phyloP scores from a whole-genome alignment of 1,140 invertebrate species.

The Diuraphis noxia region DNA sequence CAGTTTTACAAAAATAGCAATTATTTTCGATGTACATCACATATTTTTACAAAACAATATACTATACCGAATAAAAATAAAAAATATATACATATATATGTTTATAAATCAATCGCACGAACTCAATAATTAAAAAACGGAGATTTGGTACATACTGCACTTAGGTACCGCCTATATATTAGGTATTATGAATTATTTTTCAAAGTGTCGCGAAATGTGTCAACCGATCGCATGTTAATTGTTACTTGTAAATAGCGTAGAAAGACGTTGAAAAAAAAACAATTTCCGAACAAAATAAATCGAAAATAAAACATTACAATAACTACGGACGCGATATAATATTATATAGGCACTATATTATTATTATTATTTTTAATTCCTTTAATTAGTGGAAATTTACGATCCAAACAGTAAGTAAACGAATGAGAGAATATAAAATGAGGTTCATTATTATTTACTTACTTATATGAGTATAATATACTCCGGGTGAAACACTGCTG shows the following conservation, averaged over 20 bases:
- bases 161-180: too few relatives aligned
- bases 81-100: background rate
- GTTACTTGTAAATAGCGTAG: too few relatives aligned
- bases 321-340: background rate
- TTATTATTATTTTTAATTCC: too few relatives aligned
- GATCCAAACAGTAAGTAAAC: too few relatives aligned
- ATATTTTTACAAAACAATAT: background rate
- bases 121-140: background rate
- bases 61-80: background rate
- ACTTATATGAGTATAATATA: too few relatives aligned
- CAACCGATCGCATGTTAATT: too few relatives aligned
- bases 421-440: too few relatives aligned
- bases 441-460: background rate
- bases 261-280: background rate
- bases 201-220: too few relatives aligned
- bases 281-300: background rate
- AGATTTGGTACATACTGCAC: too few relatives aligned
- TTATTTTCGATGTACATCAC: background rate
- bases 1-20: background rate
- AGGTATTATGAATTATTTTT: too few relatives aligned
- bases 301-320: background rate
- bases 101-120: too few relatives aligned
- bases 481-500: background rate
- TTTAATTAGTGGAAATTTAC: too few relatives aligned
- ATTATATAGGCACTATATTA: background rate